These are phyloP conservation scores for Lutraria rhynchaena DNA, from an alignment of 1,140 invertebrate species.

Conservation along the genomic window DNA sequence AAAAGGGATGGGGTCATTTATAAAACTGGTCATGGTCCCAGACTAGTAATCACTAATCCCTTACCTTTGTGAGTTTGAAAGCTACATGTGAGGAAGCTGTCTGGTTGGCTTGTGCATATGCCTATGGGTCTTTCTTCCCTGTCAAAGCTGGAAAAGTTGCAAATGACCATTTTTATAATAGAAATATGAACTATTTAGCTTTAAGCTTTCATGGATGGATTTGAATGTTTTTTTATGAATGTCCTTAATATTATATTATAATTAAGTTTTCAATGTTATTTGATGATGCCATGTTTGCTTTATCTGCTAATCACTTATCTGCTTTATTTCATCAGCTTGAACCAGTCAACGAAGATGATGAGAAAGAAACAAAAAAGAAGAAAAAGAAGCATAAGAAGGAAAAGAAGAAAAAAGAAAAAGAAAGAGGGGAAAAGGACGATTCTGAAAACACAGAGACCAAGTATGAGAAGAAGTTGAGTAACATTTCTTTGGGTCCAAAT, in stretches of 20 bases:
- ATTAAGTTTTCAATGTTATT: background rate
- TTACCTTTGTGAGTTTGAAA: too few species aligned
- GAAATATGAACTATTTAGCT: too few species aligned
- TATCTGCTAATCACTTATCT: too few species aligned
- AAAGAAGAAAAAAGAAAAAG: constrained; percentile 48
- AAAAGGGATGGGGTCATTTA: too few species aligned
- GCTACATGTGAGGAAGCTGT: too few species aligned
- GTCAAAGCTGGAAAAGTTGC: background rate
- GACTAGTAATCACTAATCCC: too few species aligned
- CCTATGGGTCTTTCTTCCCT: too few species aligned
- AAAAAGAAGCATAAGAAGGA: constrained; percentile 57
- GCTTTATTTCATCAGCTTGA: too few species aligned
- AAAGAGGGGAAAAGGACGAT: background rate
- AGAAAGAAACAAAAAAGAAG: constrained; percentile 47
- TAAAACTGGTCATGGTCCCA: too few species aligned
- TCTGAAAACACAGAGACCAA: constrained; percentile 6
- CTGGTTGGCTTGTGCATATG: too few species aligned
- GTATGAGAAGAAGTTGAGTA: constrained; percentile 23
- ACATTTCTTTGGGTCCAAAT: constrained; percentile 9
- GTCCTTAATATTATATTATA: background rate
- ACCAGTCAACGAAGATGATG: constrained; percentile 35
- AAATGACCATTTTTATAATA: background rate
- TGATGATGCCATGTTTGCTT: background rate
- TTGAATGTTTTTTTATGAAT: background rate
- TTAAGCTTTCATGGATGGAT: background rate